Percentiles rank a stretch among this genome's conserved stretches.
phyloP scores from a whole-genome alignment of 2,113 vertebrate species.

The Bettongia penicillata region DNA sequence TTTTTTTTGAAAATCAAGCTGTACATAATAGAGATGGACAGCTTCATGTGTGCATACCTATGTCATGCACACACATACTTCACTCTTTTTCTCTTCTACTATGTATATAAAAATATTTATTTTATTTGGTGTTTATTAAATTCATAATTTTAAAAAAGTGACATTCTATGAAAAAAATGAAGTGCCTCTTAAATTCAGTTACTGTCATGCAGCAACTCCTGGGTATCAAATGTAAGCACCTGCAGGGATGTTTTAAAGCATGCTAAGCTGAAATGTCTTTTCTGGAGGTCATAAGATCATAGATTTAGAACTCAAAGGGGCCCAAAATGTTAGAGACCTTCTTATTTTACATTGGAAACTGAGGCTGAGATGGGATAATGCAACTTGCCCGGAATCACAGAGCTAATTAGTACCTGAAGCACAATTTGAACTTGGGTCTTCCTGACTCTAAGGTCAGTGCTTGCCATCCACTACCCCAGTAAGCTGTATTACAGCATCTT shows the following conservation, averaged over 20 bases:
- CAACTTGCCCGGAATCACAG: not conserved
- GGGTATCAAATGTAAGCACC: not conserved
- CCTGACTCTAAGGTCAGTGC: not conserved
- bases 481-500: not conserved
- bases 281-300: not conserved
- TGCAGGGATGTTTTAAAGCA: not conserved
- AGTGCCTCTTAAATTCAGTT: not conserved
- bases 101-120: not conserved
- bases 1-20: too few species aligned
- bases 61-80: not conserved
- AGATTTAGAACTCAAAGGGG: not conserved
- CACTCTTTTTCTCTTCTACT: not conserved
- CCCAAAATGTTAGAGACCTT: not conserved
- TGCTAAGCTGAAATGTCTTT: not conserved
- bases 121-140: not conserved
- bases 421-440: not conserved
- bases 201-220: not conserved
- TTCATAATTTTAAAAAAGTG: not conserved
- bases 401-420: not conserved
- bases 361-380: not conserved
- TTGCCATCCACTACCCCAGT: not conserved
- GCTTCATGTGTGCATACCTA: not conserved
- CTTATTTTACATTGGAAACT: not conserved
- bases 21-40: not conserved
- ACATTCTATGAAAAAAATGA: not conserved